Base-by-base conservation (phyloP, 2,888 invertebrate species). In the Phaonia tiefii region DNA sequence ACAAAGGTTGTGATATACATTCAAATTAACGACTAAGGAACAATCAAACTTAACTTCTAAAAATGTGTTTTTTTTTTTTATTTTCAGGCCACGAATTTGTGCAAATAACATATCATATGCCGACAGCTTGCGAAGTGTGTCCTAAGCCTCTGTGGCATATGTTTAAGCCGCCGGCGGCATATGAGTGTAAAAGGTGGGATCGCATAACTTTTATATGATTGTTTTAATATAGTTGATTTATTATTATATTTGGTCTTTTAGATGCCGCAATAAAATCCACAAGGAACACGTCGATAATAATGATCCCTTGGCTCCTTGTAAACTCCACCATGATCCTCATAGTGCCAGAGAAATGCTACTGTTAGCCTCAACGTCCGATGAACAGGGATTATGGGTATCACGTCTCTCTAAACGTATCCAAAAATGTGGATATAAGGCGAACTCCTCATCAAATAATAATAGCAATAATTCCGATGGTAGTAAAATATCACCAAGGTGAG, bases 81-180 rank as follows among this genome's bases (percentile, higher is more conserved):
- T 63, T 49, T 13, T 96, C 63, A 91, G 91, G 99, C 13, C 99
- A 99, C 92, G 99, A 99, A 92, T 96, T 99, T 90, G 94, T 98
- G 84, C 96, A 96, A 91, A 97, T 99, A 88, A 97, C 97, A 86
- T 99, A 97, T 92, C 98, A 99, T 92, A 99, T 98, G 95, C 99
- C 99, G 74, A 98, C 99, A 11, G 96, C 97, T 85, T 99, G 99
- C 92, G 99, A 99, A 92, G 96, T 97, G 85, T 99, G 99, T 93
- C 95, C 97, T 84, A 98, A 97, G 89, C 98, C 98, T 87, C 93
- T 99, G 86, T 99, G 98, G 97, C 96, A 98, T 92, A 96, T 99
- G 95, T 96, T 99, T 92, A 95, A 98, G 88, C 99, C 99, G 85
- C 99, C 99, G 83, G 97, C 97, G 85, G 99, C 99, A 81, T 94